Base-by-base conservation (phyloP, 1,140 invertebrate genomes). In the Brachionus asplanchnoidis region DNA sequence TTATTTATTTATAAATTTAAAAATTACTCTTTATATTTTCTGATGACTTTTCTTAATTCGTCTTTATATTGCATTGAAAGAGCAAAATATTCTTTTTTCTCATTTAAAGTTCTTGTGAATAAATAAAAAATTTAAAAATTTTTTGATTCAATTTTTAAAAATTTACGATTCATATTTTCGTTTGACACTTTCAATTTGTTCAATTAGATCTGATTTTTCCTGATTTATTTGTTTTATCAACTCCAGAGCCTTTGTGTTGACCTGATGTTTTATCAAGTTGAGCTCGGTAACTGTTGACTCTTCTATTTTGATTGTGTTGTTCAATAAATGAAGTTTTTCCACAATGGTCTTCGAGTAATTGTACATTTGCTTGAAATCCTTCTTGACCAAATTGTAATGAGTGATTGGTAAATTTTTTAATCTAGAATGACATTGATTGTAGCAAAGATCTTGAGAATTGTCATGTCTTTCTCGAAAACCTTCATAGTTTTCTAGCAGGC, bases 11-110 rank as follows among this genome's bases (percentile, higher is more conserved):
- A 23, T 17, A 65, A 46, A 46, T 40, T 44, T n/a, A 82, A 44
- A 82, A 68, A 60, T 82, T 82, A 82, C 79, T 82, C 79, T 82
- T 82, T 82, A 36, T 82, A 82, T 40, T 68, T 82, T 60, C 32
- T 23, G 12, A 82, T 82, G 11, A 82, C 12, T 60, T 82, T 60
- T 65, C 28, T 60, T 12, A 82, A 36, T 20, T 82, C 79, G 14
- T 65, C 79, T 44, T 82, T 82, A 20, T 82, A 68, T 36, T 68
- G 53, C 53, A 82, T 60, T 42, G 79, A 60, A 6, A 82, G 36
- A 65, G 53, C 65, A 68, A 82, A 82, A 82, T 65, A 82, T 26
- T 82, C 79, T 42, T 68, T 60, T 65, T 56, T 40, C 4, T 82
- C 65, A 46, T 82, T 82, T 36, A 82, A 17, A 11, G 53, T 82